These are phyloP conservation scores for Drosophila ustulata DNA, from an alignment of 2,888 invertebrate species.

Conservation along the genomic window DNA sequence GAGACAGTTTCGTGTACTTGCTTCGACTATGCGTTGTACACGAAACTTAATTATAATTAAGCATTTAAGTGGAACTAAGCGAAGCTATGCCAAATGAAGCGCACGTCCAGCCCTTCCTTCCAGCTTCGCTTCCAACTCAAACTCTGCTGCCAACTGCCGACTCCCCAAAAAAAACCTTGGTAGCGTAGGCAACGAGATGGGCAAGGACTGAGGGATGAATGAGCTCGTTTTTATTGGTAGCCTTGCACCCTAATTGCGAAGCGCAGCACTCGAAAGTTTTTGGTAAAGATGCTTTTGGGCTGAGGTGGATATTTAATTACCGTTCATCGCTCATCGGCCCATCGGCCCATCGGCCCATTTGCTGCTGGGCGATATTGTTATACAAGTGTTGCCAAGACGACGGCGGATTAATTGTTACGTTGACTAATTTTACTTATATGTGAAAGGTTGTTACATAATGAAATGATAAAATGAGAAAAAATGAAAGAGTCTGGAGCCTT, in stretches of 20 bases:
- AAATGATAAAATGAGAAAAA: conserved; percentile 9
- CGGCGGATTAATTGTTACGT: conserved; percentile 68
- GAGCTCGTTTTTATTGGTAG: conserved; percentile 63
- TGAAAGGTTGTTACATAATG: conserved; percentile 38
- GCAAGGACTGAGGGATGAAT: not conserved
- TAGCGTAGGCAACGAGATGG: conserved; percentile 46
- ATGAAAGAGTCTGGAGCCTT: not conserved
- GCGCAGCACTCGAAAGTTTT: conserved; percentile 56
- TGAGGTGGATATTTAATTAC: conserved; percentile 68
- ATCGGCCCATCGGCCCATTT: conserved; percentile 48
- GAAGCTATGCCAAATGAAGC: conserved; percentile 75
- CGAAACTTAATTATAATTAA: conserved; percentile 82
- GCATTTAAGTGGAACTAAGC: conserved; percentile 79
- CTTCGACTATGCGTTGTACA: conserved; percentile 42
- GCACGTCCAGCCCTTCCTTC: conserved; percentile 45
- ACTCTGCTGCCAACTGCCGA: not conserved
- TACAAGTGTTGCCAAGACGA: conserved; percentile 60
- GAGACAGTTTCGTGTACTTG: conserved; percentile 49
- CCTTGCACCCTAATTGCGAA: conserved; percentile 70
- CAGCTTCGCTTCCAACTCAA: conserved; percentile 11
- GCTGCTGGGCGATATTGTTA: conserved; percentile 42
- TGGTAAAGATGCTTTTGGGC: conserved; percentile 25
- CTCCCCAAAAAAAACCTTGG: conserved; percentile 4
- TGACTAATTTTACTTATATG: conserved; percentile 58
- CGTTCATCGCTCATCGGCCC: conserved; percentile 55